Conservation (phyloP, 1,140 invertebrate genomes). For the Aplysia californica region DNA sequence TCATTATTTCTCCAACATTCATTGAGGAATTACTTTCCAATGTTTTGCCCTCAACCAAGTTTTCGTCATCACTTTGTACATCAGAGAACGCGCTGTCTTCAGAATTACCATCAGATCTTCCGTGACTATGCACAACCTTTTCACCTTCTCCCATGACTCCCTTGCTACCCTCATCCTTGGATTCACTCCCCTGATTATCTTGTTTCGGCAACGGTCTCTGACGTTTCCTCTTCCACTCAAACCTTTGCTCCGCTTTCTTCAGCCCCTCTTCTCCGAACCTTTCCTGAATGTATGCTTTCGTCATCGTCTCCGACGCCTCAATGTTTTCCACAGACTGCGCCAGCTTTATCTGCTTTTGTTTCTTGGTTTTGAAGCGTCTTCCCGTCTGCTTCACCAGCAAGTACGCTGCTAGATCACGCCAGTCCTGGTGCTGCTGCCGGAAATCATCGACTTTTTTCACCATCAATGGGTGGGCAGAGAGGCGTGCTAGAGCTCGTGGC, state of each 20-base stretch:
- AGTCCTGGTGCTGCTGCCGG: slow-evolving; percentile 47
- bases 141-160: background rate
- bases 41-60: slow-evolving; percentile 15
- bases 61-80: background rate
- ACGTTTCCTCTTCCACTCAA: slow-evolving; percentile 5
- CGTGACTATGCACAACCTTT: background rate
- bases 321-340: slow-evolving; percentile 36
- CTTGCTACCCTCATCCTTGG: background rate
- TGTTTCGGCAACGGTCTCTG: background rate
- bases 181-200: background rate
- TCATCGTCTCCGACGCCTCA: slow-evolving; percentile 34
- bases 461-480: slow-evolving; percentile 41
- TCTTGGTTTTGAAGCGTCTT: slow-evolving; percentile 45
- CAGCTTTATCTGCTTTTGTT: slow-evolving; percentile 28
- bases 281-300: slow-evolving; percentile 34
- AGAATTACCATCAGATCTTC: background rate
- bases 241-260: slow-evolving; percentile 3
- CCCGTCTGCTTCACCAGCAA: slow-evolving; percentile 44
- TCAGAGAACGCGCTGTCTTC: background rate
- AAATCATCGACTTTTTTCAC: slow-evolving; percentile 39
- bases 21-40: background rate
- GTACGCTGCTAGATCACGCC: slow-evolving; percentile 48
- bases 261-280: slow-evolving; percentile 30
- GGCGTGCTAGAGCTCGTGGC: slow-evolving; percentile 38
- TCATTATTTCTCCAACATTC: background rate